Base-by-base conservation (phyloP, 2,797 vertebrate species). In the Lithobates sylvaticus region DNA sequence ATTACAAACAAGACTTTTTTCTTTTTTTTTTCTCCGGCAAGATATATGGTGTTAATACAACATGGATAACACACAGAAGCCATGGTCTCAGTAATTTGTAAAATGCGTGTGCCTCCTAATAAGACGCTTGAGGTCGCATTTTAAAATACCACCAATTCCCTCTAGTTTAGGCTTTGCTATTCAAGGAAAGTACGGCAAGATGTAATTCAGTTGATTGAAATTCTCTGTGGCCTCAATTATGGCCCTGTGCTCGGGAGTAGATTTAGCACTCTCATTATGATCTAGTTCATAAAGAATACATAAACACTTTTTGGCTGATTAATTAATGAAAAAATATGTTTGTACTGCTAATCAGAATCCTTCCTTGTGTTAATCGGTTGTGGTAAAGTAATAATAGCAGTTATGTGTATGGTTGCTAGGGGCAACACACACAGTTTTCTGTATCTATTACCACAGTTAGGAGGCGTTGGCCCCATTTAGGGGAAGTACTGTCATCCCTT, bases 141-240 rank as follows among this genome's bases (percentile, higher is more conserved):
- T 73, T 82, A 73, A 82, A 73, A 82, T 65, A 82, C 32, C 70
- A 64, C 15, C 26, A 82, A 65, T 73, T 74, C 70, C 70, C 80
- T 73, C 9, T 61, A 64, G 80, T 73, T 72, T 65, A 44, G 36
- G 29, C 15, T 1, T 12, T 81, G 47, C 79, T 58, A n/a, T 72
- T 72, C 79, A 58, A 70, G 50, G 79, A 72, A 81, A 73, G 39
- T 61, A 42, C n/a, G 61, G 23, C 70, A 42, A 39, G 15, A 21
- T 82, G n/a, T 39, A 44, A 72, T 64, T 42, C 50, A 61, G 12
- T 82, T 15, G 54, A 81, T 29, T 26, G 18, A 12, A 65, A 67
- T 74, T 82, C 23, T 81, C 50, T 72, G 29, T 42, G 69, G 69
- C 69, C 80, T 64, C 69, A 73, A 72, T 61, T 61, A 50, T 71